A percentile compares a stretch with the other conserved stretches of the same genome.
These are phyloP conservation scores for Sminthopsis crassicaudata DNA, from an alignment of 2,113 vertebrate species.

Conservation along the genomic window DNA sequence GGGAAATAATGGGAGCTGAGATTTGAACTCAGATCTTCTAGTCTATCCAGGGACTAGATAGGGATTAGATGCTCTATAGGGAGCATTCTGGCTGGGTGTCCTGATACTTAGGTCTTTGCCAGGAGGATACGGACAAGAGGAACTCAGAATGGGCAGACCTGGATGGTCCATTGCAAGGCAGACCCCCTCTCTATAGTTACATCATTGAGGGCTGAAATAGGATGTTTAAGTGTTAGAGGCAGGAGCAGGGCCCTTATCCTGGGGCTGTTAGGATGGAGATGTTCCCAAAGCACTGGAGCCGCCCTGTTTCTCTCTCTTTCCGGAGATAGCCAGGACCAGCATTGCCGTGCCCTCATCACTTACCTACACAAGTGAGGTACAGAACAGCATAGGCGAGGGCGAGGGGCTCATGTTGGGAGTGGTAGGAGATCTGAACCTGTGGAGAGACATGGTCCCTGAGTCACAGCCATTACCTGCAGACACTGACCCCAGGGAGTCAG, in stretches of 20 bases:
- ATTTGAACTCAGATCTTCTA: not conserved
- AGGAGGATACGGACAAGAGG: not conserved
- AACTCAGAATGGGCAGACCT: not conserved
- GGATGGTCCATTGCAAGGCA: not conserved
- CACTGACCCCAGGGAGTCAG: not conserved
- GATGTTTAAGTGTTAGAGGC: not conserved
- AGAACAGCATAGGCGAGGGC: constrained; percentile 85
- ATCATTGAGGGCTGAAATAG: not conserved
- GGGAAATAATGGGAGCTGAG: not conserved
- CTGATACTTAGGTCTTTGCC: not conserved
- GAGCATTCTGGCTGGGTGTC: not conserved
- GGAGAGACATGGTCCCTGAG: not conserved
- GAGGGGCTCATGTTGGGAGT: constrained; percentile 65
- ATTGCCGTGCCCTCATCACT: constrained; percentile 63
- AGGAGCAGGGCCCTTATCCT: not conserved
- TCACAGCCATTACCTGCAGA: not conserved
- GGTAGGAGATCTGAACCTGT: constrained; percentile 90
- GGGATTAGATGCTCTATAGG: too few species aligned
- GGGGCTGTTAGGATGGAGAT: not conserved
- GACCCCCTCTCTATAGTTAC: not conserved
- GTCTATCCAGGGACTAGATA: too few species aligned
- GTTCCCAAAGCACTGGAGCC: not conserved
- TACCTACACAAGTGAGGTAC: constrained; percentile 92
- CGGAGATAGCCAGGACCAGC: not conserved
- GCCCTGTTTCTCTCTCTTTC: not conserved